Percentiles rank a stretch among this genome's conserved stretches.
These are phyloP conservation scores for Pseudococcus longispinus DNA, from an alignment of 2,888 invertebrate genomes.

Conservation along the genomic window DNA sequence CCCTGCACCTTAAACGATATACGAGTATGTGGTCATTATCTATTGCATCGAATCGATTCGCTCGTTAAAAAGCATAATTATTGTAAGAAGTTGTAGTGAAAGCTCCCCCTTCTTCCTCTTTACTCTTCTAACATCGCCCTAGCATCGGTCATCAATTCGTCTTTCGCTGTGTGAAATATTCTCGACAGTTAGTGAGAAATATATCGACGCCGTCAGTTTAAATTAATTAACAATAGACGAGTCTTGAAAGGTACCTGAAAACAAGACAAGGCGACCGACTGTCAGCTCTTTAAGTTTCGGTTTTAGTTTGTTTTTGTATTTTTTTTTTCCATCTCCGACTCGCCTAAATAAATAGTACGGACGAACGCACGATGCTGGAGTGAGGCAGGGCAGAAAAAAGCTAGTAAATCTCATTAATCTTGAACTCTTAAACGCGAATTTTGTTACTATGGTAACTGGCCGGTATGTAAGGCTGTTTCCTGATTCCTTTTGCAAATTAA, in stretches of 20 bases:
- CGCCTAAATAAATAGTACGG: neutral
- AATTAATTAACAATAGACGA: constrained; percentile 46
- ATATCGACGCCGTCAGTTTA: constrained; percentile 25
- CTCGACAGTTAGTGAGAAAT: constrained; percentile 2
- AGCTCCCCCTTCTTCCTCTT: neutral
- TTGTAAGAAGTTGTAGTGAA: no score
- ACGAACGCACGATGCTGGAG: neutral
- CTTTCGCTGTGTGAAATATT: neutral
- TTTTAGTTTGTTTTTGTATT: neutral
- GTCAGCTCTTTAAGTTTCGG: neutral
- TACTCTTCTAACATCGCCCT: neutral
- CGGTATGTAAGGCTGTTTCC: constrained; percentile 1
- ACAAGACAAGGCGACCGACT: neutral
- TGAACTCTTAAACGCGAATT: constrained; percentile 22
- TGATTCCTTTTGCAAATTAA: constrained; percentile 40
- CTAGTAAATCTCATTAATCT: constrained; percentile 35
- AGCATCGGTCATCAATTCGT: neutral
- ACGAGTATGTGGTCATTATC: neutral
- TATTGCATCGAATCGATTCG: neutral
- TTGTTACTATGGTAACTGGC: constrained; percentile 43
- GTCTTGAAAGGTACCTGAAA: constrained; percentile 10
- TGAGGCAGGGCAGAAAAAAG: neutral
- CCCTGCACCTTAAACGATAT: neutral
- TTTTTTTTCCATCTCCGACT: neutral
- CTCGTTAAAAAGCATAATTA: neutral